phyloP scores from a whole-genome alignment of 1,140 invertebrate genomes.

The Mizuhopecten yessoensis region DNA sequence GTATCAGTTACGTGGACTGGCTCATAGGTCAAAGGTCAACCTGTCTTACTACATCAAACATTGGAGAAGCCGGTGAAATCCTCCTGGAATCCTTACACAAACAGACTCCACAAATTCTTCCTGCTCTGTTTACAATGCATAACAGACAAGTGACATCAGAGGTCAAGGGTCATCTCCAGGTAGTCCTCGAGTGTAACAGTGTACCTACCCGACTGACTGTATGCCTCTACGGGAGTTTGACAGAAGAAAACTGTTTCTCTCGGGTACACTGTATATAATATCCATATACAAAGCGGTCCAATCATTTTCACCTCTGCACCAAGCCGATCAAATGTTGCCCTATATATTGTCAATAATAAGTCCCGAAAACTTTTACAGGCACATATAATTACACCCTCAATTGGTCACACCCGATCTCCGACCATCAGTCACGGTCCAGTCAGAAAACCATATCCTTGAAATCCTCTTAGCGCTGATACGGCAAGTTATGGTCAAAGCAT shows the following conservation, averaged over 20 bases:
- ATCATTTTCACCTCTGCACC: not conserved
- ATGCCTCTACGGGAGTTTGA: too few relatives aligned
- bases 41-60: not conserved
- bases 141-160: not conserved
- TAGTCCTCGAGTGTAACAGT: not conserved
- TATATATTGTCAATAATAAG: not conserved
- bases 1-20: not conserved
- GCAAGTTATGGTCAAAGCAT: not conserved
- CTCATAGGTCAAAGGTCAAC: not conserved
- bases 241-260: too few relatives aligned
- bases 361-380: not conserved
- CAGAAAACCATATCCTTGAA: not conserved
- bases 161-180: not conserved
- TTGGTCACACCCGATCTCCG: not conserved
- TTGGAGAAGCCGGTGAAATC: not conserved
- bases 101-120: not conserved
- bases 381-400: not conserved
- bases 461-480: constrained; percentile 1
- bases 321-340: not conserved
- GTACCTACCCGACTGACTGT: not conserved
- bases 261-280: too few relatives aligned
- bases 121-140: constrained; percentile 8
- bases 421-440: not conserved
- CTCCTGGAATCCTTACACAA: not conserved
- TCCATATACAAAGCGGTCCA: too few relatives aligned